These are phyloP conservation scores for Ichneumoninae sp. DNA, from an alignment of 2,888 invertebrate species.

Conservation along the genomic window DNA sequence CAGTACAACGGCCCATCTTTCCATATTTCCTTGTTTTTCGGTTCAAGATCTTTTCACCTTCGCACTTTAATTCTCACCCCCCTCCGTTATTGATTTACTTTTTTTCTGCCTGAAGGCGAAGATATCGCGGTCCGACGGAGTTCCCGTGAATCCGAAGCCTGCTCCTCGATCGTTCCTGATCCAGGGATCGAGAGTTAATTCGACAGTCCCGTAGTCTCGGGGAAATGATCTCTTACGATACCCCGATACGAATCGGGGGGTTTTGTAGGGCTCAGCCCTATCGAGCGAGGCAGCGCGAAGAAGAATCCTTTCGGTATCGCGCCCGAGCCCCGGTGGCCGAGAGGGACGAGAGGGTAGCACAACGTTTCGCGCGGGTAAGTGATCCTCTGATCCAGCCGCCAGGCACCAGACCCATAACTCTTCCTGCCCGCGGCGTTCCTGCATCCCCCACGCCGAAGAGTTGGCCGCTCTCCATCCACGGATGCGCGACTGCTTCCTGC, in stretches of 20 bases:
- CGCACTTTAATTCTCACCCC: background rate
- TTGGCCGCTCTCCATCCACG: constrained; percentile 79
- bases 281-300: constrained; percentile 48
- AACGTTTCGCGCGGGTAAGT: constrained; percentile 73
- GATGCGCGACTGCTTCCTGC: constrained; percentile 68
- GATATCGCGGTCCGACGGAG: background rate
- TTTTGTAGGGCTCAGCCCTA: constrained; percentile 41
- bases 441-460: constrained; percentile 67
- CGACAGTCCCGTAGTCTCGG: constrained; percentile 24
- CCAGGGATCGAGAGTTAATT: constrained; percentile 47
- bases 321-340: constrained; percentile 43
- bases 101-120: background rate
- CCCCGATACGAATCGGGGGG: constrained; percentile 61
- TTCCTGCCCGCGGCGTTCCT: constrained; percentile 63
- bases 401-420: constrained; percentile 79
- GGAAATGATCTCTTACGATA: constrained; percentile 45
- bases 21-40: background rate
- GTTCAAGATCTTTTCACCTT: background rate
- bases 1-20: background rate
- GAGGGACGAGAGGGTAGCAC: constrained; percentile 37
- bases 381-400: constrained; percentile 79
- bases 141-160: constrained; percentile 13
- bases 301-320: constrained; percentile 77
- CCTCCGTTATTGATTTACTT: background rate
- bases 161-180: constrained; percentile 37